Evolutionary conservation across 2,888 invertebrate species (phyloP), one percentile per base, ranked within the genome.

Genomic region (Spilosoma lubricipeda): DNA sequence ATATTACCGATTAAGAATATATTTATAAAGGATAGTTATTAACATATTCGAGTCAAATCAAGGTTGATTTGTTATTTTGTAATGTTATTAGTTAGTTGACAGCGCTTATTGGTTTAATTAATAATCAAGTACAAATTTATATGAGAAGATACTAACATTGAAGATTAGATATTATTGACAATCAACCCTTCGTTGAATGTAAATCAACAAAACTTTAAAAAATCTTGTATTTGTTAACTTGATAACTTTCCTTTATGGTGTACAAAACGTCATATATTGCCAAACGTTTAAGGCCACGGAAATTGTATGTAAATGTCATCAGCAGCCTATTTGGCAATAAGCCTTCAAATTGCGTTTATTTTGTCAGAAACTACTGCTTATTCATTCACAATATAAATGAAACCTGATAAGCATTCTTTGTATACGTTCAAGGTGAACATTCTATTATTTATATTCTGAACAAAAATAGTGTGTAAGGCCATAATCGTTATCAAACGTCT

Each of bases 1-100:
- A 75, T 64, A 15, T 65, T 23, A 8, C 42, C 39, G 39, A 71
- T 59, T 72, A 75, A 75, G 48, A 72, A 71, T 64, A 68, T 39
- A 56, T 70, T 66, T 63, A 65, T 65, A 65, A 66, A 70, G 70
- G 56, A 71, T 66, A 23, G 67, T 64, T 64, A 52, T 65, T 63
- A 52, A 71, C 39, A 48, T 73, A 42, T 56, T 56, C 15, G 15
- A 71, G 65, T 70, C 48, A 52, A 48, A 2, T 52, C 70, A 69
- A 68, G 68, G 68, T 67, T 59, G 1, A 45, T 23, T 63, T 30
- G 27, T 30, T 63, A 63, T 30, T 63, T 27, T 27, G 59, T 27
- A 15, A 15, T 63, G 27, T 13, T 63, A 59, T 59, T 27, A 56
- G 59, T 59, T 59, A 63, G 59, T 63, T 63, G 4, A 15, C 27